Base-by-base conservation (phyloP, 2,888 invertebrate genomes). In the Monochamus alternatus region DNA sequence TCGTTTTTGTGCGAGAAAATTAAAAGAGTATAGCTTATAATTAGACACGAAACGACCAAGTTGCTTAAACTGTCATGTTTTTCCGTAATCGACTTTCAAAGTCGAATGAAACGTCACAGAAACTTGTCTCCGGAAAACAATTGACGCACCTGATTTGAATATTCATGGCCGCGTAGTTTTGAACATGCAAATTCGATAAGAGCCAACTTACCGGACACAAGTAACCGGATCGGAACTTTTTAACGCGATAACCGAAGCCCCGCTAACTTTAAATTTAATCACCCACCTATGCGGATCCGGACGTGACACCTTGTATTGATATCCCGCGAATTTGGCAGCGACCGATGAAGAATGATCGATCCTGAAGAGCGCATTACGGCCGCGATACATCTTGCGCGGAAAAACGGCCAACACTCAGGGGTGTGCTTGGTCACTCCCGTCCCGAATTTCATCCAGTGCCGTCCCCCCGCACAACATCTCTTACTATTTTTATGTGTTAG, bases 401-500 rank as follows among this genome's bases (percentile, higher is more conserved):
- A 71, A 71, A 71, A 71, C 62, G 62, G 71, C 47, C 67, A 70
- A 79, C 69, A 68, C 81, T 75, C 81, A 14, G 51, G 81, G 76
- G 81, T 68, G 78, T 77, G 74, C 74, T 81, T 79, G 81, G 81
- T 81, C 81, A 81, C 77, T 80, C 81, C 76, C 76, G 76, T 81
- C 80, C 76, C 65, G 68, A 78, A 78, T 78, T 77, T 69, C 73
- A 69, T 69, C 69, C 47, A 59, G 68, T 68, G 58, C 32, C 51
- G 47, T 59, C n/a, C 68, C 69, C 69, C 69, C 44, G 47, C 60
- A 47, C 47, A n/a, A 32, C 69, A 44, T 60, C 71, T 51, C 62
- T 62, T 63, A 52, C 71, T 71, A 71, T 71, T 71, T 71, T 71
- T 71, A 71, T 71, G 63, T 52, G 63, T 63, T 63, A 52, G 63